Evolutionary conservation across 2,888 invertebrate species (phyloP), one percentile per base, ranked within the genome.

Genomic region (Hecatera dysodea): DNA sequence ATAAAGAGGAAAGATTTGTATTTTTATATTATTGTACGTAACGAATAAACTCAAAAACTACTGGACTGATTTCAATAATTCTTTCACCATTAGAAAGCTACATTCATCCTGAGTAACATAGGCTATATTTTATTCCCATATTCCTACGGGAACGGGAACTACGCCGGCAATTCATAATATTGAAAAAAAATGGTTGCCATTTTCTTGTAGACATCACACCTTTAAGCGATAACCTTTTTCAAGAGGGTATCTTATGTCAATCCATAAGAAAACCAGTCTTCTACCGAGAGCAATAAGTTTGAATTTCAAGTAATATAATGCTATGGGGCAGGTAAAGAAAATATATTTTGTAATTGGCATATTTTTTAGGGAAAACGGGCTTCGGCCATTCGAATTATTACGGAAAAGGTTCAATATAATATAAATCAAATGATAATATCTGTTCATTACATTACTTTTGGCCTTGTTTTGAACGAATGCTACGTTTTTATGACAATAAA

Each of bases 181-280:
- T 56, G 29, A 53, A 57, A 60, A n/a, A 66, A 75, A 82, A 55
- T 70, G 46, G 46, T 12, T 29, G 62, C 52, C 59, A 65, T 78
- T 78, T 76, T 70, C 8, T 12, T 2, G 33, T 56, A 62, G 56
- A 46, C 24, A 65, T 70, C 56, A 44, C 36, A 63, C 27, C 29
- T 42, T 62, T 22, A 69, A 55, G 33, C 11, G 19, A 29, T 6
- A 55, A 71, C 57, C 75, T 69, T 64, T 67, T 36, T 48, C 17
- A 22, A 53, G 19, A 29, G 5, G 44, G 9, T 1, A 39, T 57
- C 39, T 17, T 29, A 44, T 27, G 12, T 12, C 0, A 11, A n/a
- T 19, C 11, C 27, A 66, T 24, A 56, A 11, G 27, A 75, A 81
- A 75, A 76, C 42, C 19, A 11, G 0, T 57, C 50, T 39, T 60